Base-by-base conservation (phyloP, 2,888 invertebrate species). In the Eurytoma californica region DNA sequence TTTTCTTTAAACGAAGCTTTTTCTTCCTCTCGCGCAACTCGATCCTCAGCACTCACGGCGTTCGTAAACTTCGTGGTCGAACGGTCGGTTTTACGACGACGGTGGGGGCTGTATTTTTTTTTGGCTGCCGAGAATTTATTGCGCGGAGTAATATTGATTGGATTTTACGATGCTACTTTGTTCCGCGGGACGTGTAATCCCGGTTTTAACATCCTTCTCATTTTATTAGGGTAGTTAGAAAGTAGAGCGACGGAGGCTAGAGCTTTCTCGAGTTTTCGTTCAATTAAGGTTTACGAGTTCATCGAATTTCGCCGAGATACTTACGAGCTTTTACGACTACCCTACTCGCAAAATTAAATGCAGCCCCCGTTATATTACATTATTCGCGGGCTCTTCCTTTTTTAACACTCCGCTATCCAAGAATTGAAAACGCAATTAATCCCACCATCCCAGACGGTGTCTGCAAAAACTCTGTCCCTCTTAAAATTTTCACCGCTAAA, bases 261-360 rank as follows among this genome's bases (percentile, higher is more conserved):
- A 20, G 63, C 72, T 73, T 65, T 49, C 73, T 47, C 28, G 60
- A 53, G 68, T 51, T 76, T 77, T 67, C 53, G 66, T 66, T 58
- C 60, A 72, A 77, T 72, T 77, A 77, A 72, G 67, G 66, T 77
- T 77, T 72, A 77, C 77, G 72, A 72, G 72, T 72, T 72, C 70
- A 70, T 77, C 77, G 77, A 77, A 70, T 77, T 58, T 77, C 30
- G 69, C 69, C 69, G 49, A 53, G 68, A 39, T 49, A 51, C 69
- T 76, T 69, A 69, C 47, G 61, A 60, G 61, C 47, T 63, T 77
- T 77, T 77, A 66, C 66, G 24, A 49, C 20, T 2, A 24, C 3
- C 14, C 30, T 16, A 13, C 18, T n/a, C 3, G 16, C 72, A 13
- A 63, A 72, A 72, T 72, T 63, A 63, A 63, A 72, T 63, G 51